These are phyloP conservation scores for Cosmia trapezina DNA, from an alignment of 2,888 invertebrate species.

Conservation along the genomic window DNA sequence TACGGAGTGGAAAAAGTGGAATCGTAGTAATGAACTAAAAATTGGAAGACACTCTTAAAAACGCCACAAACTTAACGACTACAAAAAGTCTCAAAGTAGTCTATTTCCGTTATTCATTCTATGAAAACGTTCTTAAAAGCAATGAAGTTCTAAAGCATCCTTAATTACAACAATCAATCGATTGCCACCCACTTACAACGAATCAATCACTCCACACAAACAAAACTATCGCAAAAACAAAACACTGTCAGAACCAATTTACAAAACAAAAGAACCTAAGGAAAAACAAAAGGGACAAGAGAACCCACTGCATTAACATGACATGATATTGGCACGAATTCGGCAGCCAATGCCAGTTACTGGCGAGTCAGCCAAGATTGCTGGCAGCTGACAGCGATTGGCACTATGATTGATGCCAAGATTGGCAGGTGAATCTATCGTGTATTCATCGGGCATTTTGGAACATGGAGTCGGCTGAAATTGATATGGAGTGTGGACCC, in stretches of 20 bases:
- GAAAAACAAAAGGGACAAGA: conserved; percentile 38
- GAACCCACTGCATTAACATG: conserved; percentile 61
- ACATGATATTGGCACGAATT: conserved; percentile 70
- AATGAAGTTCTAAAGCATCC: background rate
- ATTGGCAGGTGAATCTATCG: conserved; percentile 61
- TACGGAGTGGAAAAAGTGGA: background rate
- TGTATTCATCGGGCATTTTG: conserved; percentile 55
- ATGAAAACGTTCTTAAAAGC: background rate
- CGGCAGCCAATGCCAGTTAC: conserved; percentile 62
- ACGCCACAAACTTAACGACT: background rate
- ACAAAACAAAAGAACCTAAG: conserved; percentile 30
- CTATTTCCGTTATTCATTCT: background rate
- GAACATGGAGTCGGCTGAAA: conserved; percentile 34
- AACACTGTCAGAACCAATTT: conserved; percentile 28
- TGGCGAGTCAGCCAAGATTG: conserved; percentile 65
- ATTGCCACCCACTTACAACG: background rate
- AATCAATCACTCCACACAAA: conserved; percentile 26
- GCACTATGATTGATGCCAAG: conserved; percentile 75
- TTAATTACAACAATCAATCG: conserved; percentile 23
- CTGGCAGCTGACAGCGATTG: conserved; percentile 76
- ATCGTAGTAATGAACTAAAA: background rate
- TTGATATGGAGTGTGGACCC: conserved; percentile 36
- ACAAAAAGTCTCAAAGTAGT: background rate
- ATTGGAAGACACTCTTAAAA: background rate
- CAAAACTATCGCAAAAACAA: conserved; percentile 30